Base-by-base conservation (phyloP, 2,888 invertebrate species). In the Heliconius hortense region DNA sequence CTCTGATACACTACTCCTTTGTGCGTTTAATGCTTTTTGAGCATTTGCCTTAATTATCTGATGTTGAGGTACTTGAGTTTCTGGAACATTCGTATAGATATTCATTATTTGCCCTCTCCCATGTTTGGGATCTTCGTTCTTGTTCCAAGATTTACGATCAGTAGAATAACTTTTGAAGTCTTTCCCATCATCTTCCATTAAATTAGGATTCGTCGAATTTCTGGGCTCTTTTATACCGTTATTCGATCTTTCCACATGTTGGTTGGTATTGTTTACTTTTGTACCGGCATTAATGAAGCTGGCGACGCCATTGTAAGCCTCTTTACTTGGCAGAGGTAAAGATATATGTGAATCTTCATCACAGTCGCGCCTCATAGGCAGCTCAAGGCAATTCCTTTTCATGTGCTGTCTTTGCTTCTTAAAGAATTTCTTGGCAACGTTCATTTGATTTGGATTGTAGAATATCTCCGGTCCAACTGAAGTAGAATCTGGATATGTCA, bases 361-460 rank as follows among this genome's bases (percentile, higher is more conserved):
- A 35, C 93, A 95, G 76, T 95, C 95, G 21, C 95, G 89, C 76
- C 95, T 91, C 56, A 96, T 94, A 0, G 96, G 95, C 24, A 96
- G 90, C 72, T 96, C 96, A 31, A 97, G 91, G 83, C 97, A 97
- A 82, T 96, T 96, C 76, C 96, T 95, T 83, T 96, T 96, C 87
- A 96, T 95, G 80, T 97, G 94, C 67, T 97, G 95, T 76, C 96
- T 95, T 85, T 97, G 98, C 82, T 97, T 97, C 82, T 97, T 97
- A 89, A 98, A 98, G 87, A 98, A 98, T 85, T 98, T 98, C 80
- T 97, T 95, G 0, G 98, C 98, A 0, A 98, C 98, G 59, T 97
- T 98, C 88, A 98, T 98, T 89, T 98, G 98, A 87, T 97, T 97
- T 0, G 98, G 98, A 89, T 98, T 98, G 86, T 98, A 98, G 89